Base-by-base conservation (phyloP, 2,797 vertebrate genomes). In the Eulemur rubriventer region DNA sequence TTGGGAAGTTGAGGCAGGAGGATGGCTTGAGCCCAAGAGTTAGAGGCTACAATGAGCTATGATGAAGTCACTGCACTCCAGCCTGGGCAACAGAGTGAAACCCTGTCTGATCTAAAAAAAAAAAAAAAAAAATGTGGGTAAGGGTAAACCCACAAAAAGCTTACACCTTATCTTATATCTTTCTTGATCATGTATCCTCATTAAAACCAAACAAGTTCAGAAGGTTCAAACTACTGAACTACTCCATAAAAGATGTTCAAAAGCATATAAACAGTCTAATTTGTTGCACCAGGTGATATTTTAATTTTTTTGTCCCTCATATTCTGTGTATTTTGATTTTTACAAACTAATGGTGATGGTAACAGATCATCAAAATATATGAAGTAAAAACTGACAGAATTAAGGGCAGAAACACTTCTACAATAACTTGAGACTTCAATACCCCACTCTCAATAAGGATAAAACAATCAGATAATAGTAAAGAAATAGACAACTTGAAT, bases 151-250 rank as follows among this genome's bases (percentile, higher is more conserved):
- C 83, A 50, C 55, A 70, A 91, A 57, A 84, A 92, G 16, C 2
- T 52, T 63, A 70, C 6, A 48, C n/a, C 43, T 82, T 69, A 11
- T 78, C 50, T 82, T 69, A 6, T 82, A 82, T 33, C 43, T 80
- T 96, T 95, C 38, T 14, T 92, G 30, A 59, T 63, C 30, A 73
- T 38, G 13, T 6, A 91, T 52, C 52, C 41, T 61, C 55, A 73
- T 72, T 78, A 81, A 76, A 91, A 89, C 85, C n/a, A 91, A 80
- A 55, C 24, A 95, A 91, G 41, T 85, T 30, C 83, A 30, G 10
- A 72, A 70, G 38, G 67, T 43, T 91, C 73, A 88, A 6, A 93
- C 3, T 57, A 24, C 55, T 57, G 22, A 57, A 72, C 3, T 65
- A 52, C 20, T 78, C 61, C 35, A 82, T n/a, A 78, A 90, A 94